Evolutionary conservation across 2,888 invertebrate genomes (phyloP), one percentile per base, ranked within the genome.

Genomic region (Cataglyphis livida): DNA sequence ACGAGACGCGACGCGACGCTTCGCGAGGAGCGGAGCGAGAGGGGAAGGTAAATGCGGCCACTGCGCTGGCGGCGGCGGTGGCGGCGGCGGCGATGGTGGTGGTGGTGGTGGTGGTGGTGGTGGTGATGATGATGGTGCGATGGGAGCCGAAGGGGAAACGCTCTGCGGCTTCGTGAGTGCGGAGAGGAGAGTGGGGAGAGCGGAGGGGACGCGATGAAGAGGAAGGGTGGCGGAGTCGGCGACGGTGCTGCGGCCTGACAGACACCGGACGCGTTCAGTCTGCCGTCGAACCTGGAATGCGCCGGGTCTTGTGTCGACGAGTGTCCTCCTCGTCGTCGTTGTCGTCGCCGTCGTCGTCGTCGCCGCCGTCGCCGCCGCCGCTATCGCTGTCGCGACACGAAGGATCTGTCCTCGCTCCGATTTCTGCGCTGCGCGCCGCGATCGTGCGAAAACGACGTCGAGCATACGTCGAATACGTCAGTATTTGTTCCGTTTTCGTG

Each of bases 241-340:
- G 90, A 91, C 88, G 87, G 90, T 92, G 93, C 92, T 93, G 92
- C 93, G 87, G 91, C 90, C 92, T 92, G 92, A 91, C 92, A 93
- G 93, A 91, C 92, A 92, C 92, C 91, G 92, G 90, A 91, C 90
- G 92, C 92, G 90, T 92, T 93, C 93, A 93, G 93, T 94, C 93
- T 92, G 92, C 93, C 93, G 93, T 91, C 90, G 90, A 93, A 93
- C 92, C 92, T 92, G 87, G 89, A 88, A 86, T 88, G 90, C 76
- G 86, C 76, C 28, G 83, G 90, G 84, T 84, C 89, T 65, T 65
- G 84, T 87, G 68, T 78, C 81, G 85, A 78, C 73, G 64, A 83
- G 64, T 32, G 81, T 70, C 85, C 84, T 71, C 82, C 84, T 38
- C 51, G 75, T 57, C 81, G 64, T 78, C 35, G 89, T 84, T 84